Evolutionary conservation across 1,140 invertebrate genomes (phyloP).

Genomic region (Penaeus chinensis): DNA sequence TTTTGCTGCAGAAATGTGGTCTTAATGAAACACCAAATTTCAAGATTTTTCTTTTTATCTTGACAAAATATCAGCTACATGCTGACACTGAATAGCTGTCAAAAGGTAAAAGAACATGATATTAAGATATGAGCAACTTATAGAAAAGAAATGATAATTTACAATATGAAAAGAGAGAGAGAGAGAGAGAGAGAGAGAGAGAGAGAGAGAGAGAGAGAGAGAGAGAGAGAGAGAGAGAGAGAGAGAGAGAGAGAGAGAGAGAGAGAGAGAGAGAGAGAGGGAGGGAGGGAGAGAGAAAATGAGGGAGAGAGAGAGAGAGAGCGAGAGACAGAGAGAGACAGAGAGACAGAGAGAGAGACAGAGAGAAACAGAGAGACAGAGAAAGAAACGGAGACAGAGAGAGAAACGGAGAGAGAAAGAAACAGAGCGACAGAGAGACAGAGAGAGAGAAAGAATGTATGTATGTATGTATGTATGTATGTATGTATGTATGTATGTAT

Average conservation of each 20-base stretch:
- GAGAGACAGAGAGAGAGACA: neutral
- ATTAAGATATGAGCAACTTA: no score
- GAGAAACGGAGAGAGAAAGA: neutral
- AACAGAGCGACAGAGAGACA: neutral
- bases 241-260: constrained; percentile 3
- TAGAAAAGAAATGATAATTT: no score
- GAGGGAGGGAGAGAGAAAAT: neutral
- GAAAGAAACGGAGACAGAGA: neutral
- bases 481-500: neutral
- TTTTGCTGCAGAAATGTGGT: no score
- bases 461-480: neutral
- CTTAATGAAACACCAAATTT: no score
- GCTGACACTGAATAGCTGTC: no score
- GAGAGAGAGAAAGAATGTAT: neutral
- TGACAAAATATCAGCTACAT: no score
- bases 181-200: neutral
- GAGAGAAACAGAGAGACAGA: neutral
- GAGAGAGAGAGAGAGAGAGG: neutral
- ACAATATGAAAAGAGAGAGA: neutral
- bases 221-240: neutral
- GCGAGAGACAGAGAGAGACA: neutral
- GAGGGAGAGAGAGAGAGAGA: neutral
- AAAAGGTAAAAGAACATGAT: no score
- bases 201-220: neutral
- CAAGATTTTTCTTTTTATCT: no score